phyloP scores from a whole-genome alignment of 2,797 vertebrate species.

The Myripristis jacobus region DNA sequence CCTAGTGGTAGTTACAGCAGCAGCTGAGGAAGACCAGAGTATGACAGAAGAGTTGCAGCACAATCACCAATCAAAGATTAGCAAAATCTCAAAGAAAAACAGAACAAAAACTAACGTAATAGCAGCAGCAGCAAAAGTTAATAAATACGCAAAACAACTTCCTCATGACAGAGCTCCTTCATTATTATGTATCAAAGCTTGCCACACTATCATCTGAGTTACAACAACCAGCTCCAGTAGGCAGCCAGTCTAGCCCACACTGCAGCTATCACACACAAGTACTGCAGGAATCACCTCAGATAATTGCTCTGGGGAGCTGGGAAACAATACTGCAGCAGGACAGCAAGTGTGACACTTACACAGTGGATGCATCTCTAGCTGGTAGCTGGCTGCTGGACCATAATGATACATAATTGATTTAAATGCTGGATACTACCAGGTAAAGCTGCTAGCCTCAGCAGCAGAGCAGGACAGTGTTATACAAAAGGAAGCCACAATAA shows the following conservation, averaged over 20 bases:
- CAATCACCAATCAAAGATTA: conserved; percentile 1
- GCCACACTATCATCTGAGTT: not conserved
- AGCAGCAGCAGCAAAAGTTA: conserved; percentile 17
- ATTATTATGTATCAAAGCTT: conserved; percentile 5
- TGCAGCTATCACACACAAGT: not conserved
- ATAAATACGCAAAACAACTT: not conserved
- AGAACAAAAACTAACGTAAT: not conserved
- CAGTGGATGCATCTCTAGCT: conserved; percentile 2
- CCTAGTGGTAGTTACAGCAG: conserved; percentile 8
- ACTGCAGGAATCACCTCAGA: conserved; percentile 17
- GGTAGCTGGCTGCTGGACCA: conserved; percentile 1
- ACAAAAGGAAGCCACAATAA: conserved; percentile 35
- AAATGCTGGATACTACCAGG: not conserved
- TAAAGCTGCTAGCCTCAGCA: conserved; percentile 28
- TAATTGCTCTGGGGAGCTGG: not conserved
- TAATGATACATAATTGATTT: not conserved
- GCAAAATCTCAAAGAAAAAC: not conserved
- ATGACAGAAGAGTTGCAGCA: conserved; percentile 7
- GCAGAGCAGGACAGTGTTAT: not conserved
- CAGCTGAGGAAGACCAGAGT: not conserved
- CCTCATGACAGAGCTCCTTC: not conserved
- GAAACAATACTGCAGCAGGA: conserved; percentile 1
- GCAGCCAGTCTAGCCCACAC: not conserved
- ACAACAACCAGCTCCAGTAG: conserved; percentile 17
- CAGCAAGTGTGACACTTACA: conserved; percentile 5